Conservation (phyloP, 2,113 vertebrate species). For the Echinops telfairi region DNA sequence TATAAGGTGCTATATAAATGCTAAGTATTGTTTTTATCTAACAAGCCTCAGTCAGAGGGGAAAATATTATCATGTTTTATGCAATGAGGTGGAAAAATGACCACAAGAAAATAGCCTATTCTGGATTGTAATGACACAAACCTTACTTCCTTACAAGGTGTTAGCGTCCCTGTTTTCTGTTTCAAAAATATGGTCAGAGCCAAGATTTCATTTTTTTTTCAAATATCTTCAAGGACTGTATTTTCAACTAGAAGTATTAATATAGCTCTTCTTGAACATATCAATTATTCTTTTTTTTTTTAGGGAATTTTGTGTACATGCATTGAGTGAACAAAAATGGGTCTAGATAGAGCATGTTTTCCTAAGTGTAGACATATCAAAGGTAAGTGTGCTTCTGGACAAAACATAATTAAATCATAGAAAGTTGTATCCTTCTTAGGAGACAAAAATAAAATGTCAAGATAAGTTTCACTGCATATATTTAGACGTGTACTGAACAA, state of each 20-base stretch:
- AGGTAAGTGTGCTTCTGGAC: conserved; percentile 30
- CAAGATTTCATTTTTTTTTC: conserved; percentile 70
- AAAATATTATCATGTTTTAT: background rate
- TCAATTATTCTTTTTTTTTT: conserved; percentile 61
- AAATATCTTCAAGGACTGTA: conserved; percentile 53
- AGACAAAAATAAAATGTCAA: background rate
- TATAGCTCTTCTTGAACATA: conserved; percentile 73
- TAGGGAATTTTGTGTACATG: conserved; percentile 58
- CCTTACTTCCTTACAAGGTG: background rate
- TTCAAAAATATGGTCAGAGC: conserved; percentile 47
- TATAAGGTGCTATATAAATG: conserved; percentile 12
- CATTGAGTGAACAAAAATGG: background rate
- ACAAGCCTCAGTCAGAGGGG: background rate
- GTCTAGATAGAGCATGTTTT: conserved; percentile 54
- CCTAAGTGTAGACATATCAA: conserved; percentile 42
- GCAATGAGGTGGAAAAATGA: conserved; percentile 31
- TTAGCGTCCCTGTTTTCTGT: background rate
- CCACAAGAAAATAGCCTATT: conserved; percentile 29
- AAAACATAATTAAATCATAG: background rate
- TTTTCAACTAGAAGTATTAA: conserved; percentile 71
- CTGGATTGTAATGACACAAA: background rate
- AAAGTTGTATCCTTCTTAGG: background rate
- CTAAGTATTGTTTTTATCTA: conserved; percentile 37
- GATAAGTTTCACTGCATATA: background rate
- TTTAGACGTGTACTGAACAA: too few species aligned